Conservation (phyloP, 35 echinoderm and acorn worm genomes). For the Stichopus chloronotus region DNA sequence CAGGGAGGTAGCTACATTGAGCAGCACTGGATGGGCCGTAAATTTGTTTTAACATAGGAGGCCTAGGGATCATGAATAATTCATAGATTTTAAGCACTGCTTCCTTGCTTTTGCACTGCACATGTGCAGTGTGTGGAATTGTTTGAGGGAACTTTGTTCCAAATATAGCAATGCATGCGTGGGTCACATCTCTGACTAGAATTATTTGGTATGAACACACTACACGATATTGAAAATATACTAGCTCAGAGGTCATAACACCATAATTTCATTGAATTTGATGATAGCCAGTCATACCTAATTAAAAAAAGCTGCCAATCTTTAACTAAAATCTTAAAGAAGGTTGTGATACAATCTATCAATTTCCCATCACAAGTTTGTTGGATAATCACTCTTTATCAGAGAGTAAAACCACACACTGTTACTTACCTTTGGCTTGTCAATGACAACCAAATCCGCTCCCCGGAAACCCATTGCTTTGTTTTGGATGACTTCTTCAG, state of each 20-base stretch:
- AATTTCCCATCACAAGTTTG: not conserved
- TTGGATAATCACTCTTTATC: not conserved
- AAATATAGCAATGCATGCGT: too few species aligned
- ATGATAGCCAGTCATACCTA: not conserved
- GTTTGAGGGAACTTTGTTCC: too few species aligned
- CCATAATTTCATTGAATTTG: too few species aligned
- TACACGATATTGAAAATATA: too few species aligned
- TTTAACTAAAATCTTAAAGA: too few species aligned
- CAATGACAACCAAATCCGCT: not conserved
- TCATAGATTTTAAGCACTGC: not conserved
- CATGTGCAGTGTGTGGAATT: not conserved
- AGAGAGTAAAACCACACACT: not conserved
- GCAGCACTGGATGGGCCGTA: not conserved
- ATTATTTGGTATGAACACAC: too few species aligned
- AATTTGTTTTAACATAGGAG: not conserved
- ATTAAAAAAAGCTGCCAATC: not conserved
- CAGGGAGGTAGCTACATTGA: not conserved
- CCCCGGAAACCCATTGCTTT: not conserved
- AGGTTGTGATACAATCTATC: too few species aligned
- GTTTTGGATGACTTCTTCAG: not conserved
- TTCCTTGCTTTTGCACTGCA: not conserved
- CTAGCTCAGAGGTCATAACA: too few species aligned
- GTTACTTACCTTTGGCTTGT: slow-evolving; percentile 20
- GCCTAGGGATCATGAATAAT: not conserved
- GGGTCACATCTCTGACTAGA: too few species aligned